These are phyloP conservation scores for Strigamia crassipes DNA, from an alignment of 2,888 invertebrate genomes.

Conservation along the genomic window DNA sequence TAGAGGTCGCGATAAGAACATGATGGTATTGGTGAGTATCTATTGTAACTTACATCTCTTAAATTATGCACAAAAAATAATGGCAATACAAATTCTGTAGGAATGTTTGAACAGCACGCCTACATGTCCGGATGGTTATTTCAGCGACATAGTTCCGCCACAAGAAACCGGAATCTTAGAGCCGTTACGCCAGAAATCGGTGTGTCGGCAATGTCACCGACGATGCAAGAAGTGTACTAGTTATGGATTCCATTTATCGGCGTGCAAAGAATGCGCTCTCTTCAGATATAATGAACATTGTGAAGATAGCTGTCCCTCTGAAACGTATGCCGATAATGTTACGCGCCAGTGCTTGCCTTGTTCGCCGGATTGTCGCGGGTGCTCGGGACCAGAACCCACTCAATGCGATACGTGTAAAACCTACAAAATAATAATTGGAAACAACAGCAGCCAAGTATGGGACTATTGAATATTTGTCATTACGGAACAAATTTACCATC, in stretches of 20 bases:
- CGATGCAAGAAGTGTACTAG: slow-evolving; percentile 85
- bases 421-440: slow-evolving; percentile 69
- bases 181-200: slow-evolving; percentile 77
- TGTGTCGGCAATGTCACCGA: slow-evolving; percentile 85
- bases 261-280: slow-evolving; percentile 84
- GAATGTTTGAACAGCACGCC: slow-evolving; percentile 77
- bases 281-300: slow-evolving; percentile 85
- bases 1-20: slow-evolving; percentile 64
- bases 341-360: slow-evolving; percentile 76
- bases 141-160: slow-evolving; percentile 76
- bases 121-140: slow-evolving; percentile 76
- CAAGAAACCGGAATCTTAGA: slow-evolving; percentile 71
- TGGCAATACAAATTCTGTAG: not conserved
- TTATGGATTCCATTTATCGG: slow-evolving; percentile 77
- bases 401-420: slow-evolving; percentile 80
- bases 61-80: too few relatives aligned
- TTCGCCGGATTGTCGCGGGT: slow-evolving; percentile 81
- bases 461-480: not conserved
- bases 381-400: slow-evolving; percentile 74
- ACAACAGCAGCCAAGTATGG: slow-evolving; percentile 49
- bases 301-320: slow-evolving; percentile 83
- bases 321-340: slow-evolving; percentile 78
- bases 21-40: slow-evolving; percentile 43
- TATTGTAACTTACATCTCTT: too few relatives aligned
- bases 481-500: not conserved